Evolutionary conservation across 2,113 vertebrate genomes (phyloP), one percentile per base, ranked within the genome.

Genomic region (Onychorhynchus coronatus): DNA sequence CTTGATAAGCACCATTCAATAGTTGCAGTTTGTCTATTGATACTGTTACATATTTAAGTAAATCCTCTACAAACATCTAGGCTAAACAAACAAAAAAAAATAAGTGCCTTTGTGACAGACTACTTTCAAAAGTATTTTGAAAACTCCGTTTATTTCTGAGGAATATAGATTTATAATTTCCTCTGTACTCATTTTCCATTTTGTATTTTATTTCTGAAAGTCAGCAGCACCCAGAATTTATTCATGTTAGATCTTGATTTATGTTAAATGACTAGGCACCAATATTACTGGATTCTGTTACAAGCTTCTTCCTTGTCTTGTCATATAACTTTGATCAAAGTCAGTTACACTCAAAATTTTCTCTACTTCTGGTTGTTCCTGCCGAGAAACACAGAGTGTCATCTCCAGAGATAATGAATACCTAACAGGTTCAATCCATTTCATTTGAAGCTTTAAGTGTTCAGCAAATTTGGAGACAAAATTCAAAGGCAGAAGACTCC

Each of bases 261-360:
- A 53, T 62, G 44, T 85, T 68, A 88, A 94, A 47, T 37, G 41
- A 82, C 30, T 66, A 76, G 72, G 82, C 65, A 85, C 16, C 11
- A 14, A 9, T 52, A 75, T 73, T 92, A 88, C 71, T 88, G 53
- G 67, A 92, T 92, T 91, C 63, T 84, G 39, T 80, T 90, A 85
- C 46, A 79, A 93, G 85, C 25, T 80, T 65, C 75, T 82, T 90
- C 71, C 49, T 74, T 90, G 56, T 52, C 68, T 84, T 66, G 22
- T 82, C 81, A 70, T 50, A 63, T 21, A 89, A 83, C 47, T 91
- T 85, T 80, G 83, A 94, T 94, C 82, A 90, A 91, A 97, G 87
- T 67, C 74, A 67, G 68, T 42, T 59, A 42, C 59, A 67, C 35
- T 78, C 66, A 68, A 77, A 73, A 85, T 62, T 93, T 76, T 88